Evolutionary conservation across 2,113 vertebrate species (phyloP).

Genomic region (Castor canadensis): DNA sequence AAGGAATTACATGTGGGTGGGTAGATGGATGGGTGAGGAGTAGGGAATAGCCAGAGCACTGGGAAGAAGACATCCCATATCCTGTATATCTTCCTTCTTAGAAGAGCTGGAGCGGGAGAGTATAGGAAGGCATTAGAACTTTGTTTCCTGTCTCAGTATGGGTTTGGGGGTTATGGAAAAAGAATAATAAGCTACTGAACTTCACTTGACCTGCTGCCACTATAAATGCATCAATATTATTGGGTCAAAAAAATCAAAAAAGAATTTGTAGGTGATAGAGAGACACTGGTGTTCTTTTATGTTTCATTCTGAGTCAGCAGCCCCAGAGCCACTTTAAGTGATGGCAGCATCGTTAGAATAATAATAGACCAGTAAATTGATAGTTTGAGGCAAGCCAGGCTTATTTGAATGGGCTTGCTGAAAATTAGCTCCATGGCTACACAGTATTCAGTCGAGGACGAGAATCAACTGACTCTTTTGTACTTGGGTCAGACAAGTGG

Average conservation of each 20-base stretch:
- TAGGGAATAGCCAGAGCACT: neutral
- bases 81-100: neutral
- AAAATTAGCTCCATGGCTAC: neutral
- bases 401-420: neutral
- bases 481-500: neutral
- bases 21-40: neutral
- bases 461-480: neutral
- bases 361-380: neutral
- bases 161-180: neutral
- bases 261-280: neutral
- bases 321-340: neutral
- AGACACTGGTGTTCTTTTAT: neutral
- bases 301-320: neutral
- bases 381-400: neutral
- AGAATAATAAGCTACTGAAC: neutral
- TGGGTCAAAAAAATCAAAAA: slow-evolving; percentile 27
- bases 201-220: neutral
- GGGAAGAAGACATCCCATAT: neutral
- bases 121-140: neutral
- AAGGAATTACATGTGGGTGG: neutral
- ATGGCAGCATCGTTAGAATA: neutral
- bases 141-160: neutral
- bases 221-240: neutral
- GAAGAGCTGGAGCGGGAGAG: neutral
- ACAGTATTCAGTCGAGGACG: neutral